Conservation (phyloP, 2,888 invertebrate genomes). For the Omphaloscelis lunosa region DNA sequence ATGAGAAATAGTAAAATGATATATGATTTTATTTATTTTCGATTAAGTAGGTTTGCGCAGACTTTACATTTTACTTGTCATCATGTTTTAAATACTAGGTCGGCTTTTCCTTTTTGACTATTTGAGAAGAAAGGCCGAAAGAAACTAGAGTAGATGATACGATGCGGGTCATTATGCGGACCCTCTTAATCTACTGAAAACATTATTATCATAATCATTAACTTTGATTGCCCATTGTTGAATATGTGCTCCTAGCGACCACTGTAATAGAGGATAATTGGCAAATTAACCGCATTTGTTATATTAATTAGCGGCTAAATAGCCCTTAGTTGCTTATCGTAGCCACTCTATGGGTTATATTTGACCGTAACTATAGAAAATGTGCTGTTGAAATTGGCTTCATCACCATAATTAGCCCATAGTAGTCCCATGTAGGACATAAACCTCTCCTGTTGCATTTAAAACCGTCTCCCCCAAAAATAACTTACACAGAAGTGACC, state of each 20-base stretch:
- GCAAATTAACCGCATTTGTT: not conserved
- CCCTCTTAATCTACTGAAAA: not conserved
- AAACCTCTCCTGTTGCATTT: not conserved
- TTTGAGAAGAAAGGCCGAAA: too few relatives aligned
- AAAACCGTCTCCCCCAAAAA: not conserved
- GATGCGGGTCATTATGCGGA: not conserved
- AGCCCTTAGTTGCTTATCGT: not conserved
- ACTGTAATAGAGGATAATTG: not conserved
- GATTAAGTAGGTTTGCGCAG: too few relatives aligned
- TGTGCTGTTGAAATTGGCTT: not conserved
- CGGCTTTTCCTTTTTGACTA: too few relatives aligned
- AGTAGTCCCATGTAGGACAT: not conserved
- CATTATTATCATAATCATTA: not conserved
- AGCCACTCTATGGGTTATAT: not conserved
- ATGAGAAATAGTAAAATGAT: not conserved
- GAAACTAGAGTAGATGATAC: not conserved
- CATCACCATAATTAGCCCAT: not conserved
- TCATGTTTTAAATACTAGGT: too few relatives aligned
- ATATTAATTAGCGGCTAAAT: not conserved
- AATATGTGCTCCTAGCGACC: not conserved
- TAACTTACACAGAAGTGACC: not conserved
- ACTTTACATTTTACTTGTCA: too few relatives aligned
- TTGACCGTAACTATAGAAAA: too few relatives aligned
- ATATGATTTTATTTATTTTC: too few relatives aligned
- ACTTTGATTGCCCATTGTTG: not conserved